A percentile compares a stretch with the other conserved stretches of the same genome.
These are phyloP conservation scores for Coracias cyanogaster DNA, from an alignment of 2,797 vertebrate species.

Conservation along the genomic window DNA sequence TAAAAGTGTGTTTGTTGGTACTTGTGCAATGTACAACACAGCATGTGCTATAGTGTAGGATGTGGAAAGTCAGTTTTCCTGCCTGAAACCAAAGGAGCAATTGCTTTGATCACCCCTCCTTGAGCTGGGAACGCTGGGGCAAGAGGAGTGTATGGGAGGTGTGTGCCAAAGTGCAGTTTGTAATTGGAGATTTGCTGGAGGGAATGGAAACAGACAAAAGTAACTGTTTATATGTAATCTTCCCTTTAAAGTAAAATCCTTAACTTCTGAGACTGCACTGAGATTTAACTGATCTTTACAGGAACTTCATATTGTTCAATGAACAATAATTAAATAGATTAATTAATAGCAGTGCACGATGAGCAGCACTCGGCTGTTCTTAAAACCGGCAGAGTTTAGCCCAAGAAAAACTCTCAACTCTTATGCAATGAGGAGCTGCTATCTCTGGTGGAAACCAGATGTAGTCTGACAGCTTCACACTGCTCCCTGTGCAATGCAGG, in stretches of 20 bases:
- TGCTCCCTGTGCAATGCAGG: not conserved
- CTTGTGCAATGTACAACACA: not conserved
- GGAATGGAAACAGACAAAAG: not conserved
- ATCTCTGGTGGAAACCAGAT: not conserved
- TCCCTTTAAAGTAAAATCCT: not conserved
- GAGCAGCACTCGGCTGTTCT: not conserved
- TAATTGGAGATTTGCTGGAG: not conserved
- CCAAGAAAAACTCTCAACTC: not conserved
- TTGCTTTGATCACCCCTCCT: not conserved
- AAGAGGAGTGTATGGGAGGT: not conserved
- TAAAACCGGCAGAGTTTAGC: not conserved
- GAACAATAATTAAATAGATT: not conserved
- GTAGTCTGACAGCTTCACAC: not conserved
- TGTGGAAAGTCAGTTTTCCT: not conserved
- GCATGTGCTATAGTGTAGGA: not conserved
- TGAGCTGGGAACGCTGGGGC: not conserved
- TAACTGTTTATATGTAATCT: not conserved
- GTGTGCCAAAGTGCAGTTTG: not conserved
- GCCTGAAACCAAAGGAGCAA: not conserved
- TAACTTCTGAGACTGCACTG: not conserved
- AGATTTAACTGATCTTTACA: not conserved
- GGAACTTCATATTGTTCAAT: not conserved
- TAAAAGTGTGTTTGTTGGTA: not conserved
- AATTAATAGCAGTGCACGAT: not conserved
- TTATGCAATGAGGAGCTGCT: rapidly evolving